These are phyloP conservation scores for Lagenorhynchus albirostris DNA, from an alignment of 2,113 vertebrate species.

Conservation along the genomic window DNA sequence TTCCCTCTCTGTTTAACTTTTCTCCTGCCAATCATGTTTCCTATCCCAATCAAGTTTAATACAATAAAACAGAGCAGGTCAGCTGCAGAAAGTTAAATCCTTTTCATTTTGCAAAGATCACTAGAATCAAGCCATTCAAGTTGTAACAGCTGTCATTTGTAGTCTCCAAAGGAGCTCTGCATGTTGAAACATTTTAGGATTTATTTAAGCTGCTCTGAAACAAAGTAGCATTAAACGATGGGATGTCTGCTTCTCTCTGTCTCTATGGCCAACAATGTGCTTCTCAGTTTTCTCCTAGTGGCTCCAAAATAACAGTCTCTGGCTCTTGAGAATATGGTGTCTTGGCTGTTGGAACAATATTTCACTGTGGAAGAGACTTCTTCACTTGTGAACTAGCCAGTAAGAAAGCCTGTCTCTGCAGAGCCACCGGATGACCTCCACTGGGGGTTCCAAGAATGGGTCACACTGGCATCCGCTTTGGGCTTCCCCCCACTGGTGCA, in stretches of 20 bases:
- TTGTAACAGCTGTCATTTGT: rapidly evolving
- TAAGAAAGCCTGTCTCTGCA: background rate
- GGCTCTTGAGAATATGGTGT: background rate
- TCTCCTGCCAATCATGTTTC: background rate
- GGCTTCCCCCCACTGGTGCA: background rate
- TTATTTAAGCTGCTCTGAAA: background rate
- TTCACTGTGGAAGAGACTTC: background rate
- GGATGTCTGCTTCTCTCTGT: background rate
- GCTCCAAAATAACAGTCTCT: background rate
- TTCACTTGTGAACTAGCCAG: background rate
- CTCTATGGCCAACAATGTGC: background rate
- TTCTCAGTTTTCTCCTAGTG: background rate
- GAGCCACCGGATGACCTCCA: background rate
- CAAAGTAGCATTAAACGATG: rapidly evolving
- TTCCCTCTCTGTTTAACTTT: background rate
- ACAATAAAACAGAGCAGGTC: background rate
- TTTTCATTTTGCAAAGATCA: background rate
- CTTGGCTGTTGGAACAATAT: background rate
- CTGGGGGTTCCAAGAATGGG: background rate
- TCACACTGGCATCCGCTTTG: background rate
- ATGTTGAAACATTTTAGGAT: rapidly evolving
- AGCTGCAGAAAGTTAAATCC: background rate
- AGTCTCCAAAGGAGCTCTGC: background rate
- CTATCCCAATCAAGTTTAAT: no score
- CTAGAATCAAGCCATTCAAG: background rate